phyloP scores from a whole-genome alignment of 2,888 invertebrate genomes.

The Nezara viridula region DNA sequence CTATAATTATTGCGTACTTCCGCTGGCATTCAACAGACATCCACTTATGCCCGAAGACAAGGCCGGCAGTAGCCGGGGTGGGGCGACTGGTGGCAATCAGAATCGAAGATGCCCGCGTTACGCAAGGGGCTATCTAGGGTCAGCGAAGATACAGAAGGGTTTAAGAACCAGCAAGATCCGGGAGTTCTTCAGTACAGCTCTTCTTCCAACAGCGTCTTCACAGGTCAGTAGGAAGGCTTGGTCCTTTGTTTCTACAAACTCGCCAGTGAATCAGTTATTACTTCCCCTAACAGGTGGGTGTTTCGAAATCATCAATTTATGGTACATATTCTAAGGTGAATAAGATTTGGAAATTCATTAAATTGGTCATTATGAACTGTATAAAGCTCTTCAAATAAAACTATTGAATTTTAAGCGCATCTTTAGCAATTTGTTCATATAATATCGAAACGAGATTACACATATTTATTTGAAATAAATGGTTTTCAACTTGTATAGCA shows the following conservation, averaged over 20 bases:
- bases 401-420: not conserved
- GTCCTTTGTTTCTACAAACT: not conserved
- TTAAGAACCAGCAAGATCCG: constrained; percentile 42
- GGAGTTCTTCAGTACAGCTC: not conserved
- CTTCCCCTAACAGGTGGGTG: not conserved
- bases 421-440: not conserved
- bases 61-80: not conserved
- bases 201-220: not conserved
- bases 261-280: not conserved
- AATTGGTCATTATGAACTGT: not conserved
- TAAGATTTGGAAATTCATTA: not conserved
- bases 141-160: constrained; percentile 51
- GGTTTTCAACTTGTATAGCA: too few relatives aligned
- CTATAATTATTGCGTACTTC: constrained; percentile 25
- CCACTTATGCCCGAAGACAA: constrained; percentile 25
- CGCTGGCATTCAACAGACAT: constrained; percentile 15
- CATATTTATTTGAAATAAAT: too few relatives aligned
- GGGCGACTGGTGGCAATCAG: constrained; percentile 23
- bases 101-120: constrained; percentile 53
- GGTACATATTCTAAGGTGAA: not conserved
- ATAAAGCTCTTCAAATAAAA: too few relatives aligned
- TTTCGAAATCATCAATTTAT: not conserved
- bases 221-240: constrained; percentile 32
- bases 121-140: constrained; percentile 56
- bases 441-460: too few relatives aligned